Conservation (phyloP, 2,113 vertebrate genomes). For the Gnathonemus echidnorhynchus region DNA sequence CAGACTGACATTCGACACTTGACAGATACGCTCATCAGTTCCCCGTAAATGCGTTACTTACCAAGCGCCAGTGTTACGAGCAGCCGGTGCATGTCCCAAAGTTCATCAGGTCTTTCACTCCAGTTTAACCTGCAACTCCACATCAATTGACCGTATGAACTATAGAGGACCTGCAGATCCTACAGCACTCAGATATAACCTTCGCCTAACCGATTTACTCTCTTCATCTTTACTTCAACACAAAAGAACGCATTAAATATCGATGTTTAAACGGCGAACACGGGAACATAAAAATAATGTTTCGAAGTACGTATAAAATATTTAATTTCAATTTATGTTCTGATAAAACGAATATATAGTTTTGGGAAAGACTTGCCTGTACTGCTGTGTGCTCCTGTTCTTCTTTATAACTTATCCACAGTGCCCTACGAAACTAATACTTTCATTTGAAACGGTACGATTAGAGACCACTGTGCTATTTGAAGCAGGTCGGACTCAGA, state of each 20-base stretch:
- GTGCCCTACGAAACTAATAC: neutral
- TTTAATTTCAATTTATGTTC: neutral
- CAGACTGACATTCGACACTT: neutral
- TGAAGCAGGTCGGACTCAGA: slow-evolving; percentile 6
- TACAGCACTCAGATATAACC: neutral
- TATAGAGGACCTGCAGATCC: neutral
- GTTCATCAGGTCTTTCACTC: slow-evolving; percentile 25
- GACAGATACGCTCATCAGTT: neutral
- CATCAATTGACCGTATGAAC: neutral
- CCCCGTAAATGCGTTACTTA: slow-evolving; percentile 35
- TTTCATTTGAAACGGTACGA: neutral
- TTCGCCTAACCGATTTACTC: neutral
- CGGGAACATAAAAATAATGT: neutral
- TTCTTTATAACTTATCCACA: slow-evolving; percentile 14
- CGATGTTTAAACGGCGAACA: neutral
- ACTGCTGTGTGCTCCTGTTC: neutral
- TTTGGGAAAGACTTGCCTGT: neutral
- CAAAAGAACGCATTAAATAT: neutral
- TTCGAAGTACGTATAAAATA: neutral
- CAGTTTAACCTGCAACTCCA: slow-evolving; percentile 21
- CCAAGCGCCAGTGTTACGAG: slow-evolving; percentile 44
- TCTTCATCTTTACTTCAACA: neutral
- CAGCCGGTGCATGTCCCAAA: slow-evolving; percentile 39
- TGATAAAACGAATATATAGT: neutral
- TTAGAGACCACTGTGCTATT: slow-evolving; percentile 2